These are phyloP conservation scores for Rhabdomys dilectus DNA, from an alignment of 2,113 vertebrate species.

Conservation along the genomic window DNA sequence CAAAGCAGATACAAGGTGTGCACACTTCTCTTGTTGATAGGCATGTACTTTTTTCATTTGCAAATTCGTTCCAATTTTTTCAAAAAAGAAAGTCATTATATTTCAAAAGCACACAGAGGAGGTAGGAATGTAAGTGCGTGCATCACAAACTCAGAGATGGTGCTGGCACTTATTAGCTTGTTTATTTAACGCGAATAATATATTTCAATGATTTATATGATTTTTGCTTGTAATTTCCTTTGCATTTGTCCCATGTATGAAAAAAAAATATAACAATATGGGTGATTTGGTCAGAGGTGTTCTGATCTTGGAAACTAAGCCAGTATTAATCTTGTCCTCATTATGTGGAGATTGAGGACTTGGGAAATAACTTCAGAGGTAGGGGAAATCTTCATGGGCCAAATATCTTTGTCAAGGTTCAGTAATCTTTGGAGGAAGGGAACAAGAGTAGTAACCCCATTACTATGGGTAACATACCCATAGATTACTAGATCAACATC, in stretches of 20 bases:
- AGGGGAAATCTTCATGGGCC: background rate
- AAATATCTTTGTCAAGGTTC: background rate
- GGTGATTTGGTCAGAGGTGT: background rate
- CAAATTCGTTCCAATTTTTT: slow-evolving; percentile 11
- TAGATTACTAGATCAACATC: background rate
- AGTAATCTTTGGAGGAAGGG: background rate
- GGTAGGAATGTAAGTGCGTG: background rate
- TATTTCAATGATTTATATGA: background rate
- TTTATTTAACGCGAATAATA: slow-evolving; percentile 1
- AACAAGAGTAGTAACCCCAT: background rate
- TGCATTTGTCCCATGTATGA: background rate
- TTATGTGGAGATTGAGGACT: too few relatives aligned
- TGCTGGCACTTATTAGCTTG: background rate
- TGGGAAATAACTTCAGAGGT: background rate
- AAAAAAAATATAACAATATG: background rate
- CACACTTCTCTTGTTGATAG: slow-evolving; percentile 46
- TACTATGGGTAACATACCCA: background rate
- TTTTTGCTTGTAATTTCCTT: background rate
- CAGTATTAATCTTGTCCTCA: background rate
- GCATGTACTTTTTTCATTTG: slow-evolving; percentile 60
- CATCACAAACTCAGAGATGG: background rate
- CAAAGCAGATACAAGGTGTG: slow-evolving; percentile 65
- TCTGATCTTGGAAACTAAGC: slow-evolving; percentile 13
- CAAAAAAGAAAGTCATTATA: slow-evolving; percentile 7
- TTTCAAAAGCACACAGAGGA: background rate